Evolutionary conservation across 1,140 invertebrate genomes (phyloP).

Genomic region (Anoplolepis gracilipes): DNA sequence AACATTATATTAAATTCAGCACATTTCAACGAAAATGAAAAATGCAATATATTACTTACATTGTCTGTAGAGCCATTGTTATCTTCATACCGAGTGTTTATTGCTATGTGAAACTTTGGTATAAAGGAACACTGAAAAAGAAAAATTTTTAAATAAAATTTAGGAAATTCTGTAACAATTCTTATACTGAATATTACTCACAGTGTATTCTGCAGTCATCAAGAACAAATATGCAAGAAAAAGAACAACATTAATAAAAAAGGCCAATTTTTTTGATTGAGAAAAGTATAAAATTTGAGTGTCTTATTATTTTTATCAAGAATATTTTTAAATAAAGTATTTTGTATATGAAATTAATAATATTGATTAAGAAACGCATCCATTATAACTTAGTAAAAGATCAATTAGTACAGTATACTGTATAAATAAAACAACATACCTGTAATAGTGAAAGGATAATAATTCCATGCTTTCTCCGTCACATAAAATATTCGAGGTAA

Average conservation of each 20-base stretch:
- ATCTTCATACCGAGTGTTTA: conserved; percentile 96
- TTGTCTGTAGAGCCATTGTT: conserved; percentile 96
- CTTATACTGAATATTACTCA: conserved; percentile 80
- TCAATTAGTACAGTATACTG: not conserved
- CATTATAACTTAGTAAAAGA: not conserved
- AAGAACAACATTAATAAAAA: conserved; percentile 61
- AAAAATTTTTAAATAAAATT: conserved; percentile 63
- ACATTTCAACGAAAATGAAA: too few species aligned
- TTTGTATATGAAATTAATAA: not conserved
- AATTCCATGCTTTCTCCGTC: conserved; percentile 98
- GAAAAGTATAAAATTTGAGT: conserved; percentile 50
- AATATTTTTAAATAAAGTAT: not conserved
- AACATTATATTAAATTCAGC: conserved; percentile 25
- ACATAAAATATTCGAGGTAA: conserved; percentile 97
- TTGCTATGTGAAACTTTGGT: conserved; percentile 94
- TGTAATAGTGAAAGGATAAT: conserved; percentile 96
- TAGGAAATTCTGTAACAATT: conserved; percentile 41
- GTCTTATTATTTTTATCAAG: conserved; percentile 23
- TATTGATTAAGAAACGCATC: not conserved
- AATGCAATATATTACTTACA: conserved; percentile 87
- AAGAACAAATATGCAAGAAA: conserved; percentile 75
- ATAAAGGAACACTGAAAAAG: conserved; percentile 95
- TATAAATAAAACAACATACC: conserved; percentile 84
- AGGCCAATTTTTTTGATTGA: conserved; percentile 19
- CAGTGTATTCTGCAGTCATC: conserved; percentile 87